Base-by-base conservation (phyloP, 2,113 vertebrate genomes). In the Ceyx melanurus region DNA sequence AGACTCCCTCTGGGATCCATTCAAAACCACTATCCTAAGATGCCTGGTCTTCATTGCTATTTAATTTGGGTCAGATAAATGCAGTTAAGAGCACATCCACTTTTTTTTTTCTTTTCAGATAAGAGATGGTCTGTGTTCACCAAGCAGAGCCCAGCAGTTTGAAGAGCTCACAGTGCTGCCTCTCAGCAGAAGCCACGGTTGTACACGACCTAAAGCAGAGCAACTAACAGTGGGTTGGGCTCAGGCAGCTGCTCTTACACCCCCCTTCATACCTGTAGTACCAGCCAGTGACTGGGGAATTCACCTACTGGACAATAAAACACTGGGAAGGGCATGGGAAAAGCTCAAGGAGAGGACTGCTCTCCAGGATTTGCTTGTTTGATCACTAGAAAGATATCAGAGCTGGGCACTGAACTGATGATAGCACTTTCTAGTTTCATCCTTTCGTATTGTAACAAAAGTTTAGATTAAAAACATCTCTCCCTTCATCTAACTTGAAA, bases 51-150 rank as follows among this genome's bases (percentile, higher is more conserved):
- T 68, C 50, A 82, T 29, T 54, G 50, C 50, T 46, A 26, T 70
- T 91, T 74, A 80, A 89, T 89, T 77, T 80, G 51, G 50, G 79
- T 58, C 79, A 81, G 48, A 35, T 13, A 82, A 87, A 73, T 6
- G 6, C 29, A 92, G 40, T 35, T 72, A 75, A 53, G 21, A 84
- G 48, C 45, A 61, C 29, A 15, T 33, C 10, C 21, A 1, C 42
- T 48, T 1, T 17, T 29, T 33, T 33, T 88, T 26, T 35, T 3
- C 8, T 71, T 90, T 53, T 25, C 78, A 85, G 29, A 21, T 77
- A 6, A 43, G 51, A 62, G 64, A 2, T 7, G 3, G 21, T 45
- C 62, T 68, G 15, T 40, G 45, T 18, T 68, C 9, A 4, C 28
- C 46, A 16, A 31, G 54, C 70, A 91, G 67, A 85, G 71, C 66